phyloP scores from a whole-genome alignment of 2,113 vertebrate genomes.

The Platycercus adscitus region DNA sequence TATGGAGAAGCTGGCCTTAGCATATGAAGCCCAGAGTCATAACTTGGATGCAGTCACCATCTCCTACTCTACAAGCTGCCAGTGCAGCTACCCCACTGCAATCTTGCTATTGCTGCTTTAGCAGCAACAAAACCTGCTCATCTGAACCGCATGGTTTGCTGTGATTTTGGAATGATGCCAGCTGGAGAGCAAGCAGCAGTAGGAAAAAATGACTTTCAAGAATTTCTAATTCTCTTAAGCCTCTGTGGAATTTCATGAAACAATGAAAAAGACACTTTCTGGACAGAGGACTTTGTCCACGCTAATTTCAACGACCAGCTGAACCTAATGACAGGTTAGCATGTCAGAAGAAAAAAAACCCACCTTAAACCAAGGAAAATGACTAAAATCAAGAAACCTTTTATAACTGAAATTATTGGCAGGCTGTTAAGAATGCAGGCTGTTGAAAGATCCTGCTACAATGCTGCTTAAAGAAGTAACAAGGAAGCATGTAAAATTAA shows the following conservation, averaged over 20 bases:
- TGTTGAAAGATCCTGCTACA: not conserved
- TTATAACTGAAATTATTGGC: not conserved
- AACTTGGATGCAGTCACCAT: accelerated
- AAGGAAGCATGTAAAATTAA: not conserved
- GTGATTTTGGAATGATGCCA: accelerated
- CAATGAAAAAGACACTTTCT: not conserved
- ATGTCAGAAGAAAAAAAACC: not conserved
- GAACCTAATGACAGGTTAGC: not conserved
- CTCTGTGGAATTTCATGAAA: not conserved
- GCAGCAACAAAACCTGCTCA: not conserved
- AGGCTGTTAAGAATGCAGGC: not conserved
- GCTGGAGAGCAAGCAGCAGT: not conserved
- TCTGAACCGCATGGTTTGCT: not conserved
- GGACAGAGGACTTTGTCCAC: not conserved
- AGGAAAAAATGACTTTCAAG: not conserved
- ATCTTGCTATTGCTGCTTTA: accelerated
- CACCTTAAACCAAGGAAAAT: not conserved
- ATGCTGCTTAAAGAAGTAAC: not conserved
- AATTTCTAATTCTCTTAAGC: not conserved
- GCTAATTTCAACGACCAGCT: not conserved
- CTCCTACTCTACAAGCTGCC: not conserved
- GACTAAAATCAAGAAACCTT: not conserved
- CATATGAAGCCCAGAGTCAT: accelerated
- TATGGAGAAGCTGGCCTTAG: accelerated
- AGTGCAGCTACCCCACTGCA: not conserved